These are phyloP conservation scores for Orchesellides sinensis DNA, from an alignment of 2,888 invertebrate species.

Conservation along the genomic window DNA sequence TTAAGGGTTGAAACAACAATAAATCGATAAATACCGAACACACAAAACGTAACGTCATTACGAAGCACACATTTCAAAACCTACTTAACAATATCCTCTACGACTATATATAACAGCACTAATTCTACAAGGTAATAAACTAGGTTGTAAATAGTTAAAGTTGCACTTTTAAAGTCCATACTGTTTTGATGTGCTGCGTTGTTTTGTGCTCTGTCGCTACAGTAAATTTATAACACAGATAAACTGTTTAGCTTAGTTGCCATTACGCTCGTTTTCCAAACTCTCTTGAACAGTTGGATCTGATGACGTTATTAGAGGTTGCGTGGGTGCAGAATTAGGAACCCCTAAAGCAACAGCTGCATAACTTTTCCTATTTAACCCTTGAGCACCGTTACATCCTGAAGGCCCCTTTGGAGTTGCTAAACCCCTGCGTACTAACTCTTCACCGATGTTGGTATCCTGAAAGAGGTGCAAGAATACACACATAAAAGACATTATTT, in stretches of 20 bases:
- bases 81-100: too few species aligned
- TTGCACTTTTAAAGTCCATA: not conserved
- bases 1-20: too few species aligned
- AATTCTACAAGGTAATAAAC: too few species aligned
- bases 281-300: conserved; percentile 56
- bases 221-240: conserved; percentile 38
- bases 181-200: not conserved
- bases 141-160: not conserved
- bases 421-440: conserved; percentile 81
- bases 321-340: not conserved
- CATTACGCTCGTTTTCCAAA: conserved; percentile 46
- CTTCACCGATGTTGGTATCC: conserved; percentile 82
- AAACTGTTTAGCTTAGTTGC: conserved; percentile 41
- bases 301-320: conserved; percentile 32
- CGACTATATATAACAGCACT: too few species aligned
- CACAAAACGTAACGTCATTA: too few species aligned
- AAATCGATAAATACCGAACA: too few species aligned
- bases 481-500: not conserved
- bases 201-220: conserved; percentile 4
- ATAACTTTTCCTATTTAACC: conserved; percentile 58
- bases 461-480: conserved; percentile 68
- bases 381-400: conserved; percentile 49
- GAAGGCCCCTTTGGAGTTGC: conserved; percentile 77
- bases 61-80: too few species aligned
- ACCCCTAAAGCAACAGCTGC: conserved; percentile 61